These are phyloP conservation scores for Panagrolaimus sp. DNA, from an alignment of 1,140 invertebrate species.

Conservation along the genomic window DNA sequence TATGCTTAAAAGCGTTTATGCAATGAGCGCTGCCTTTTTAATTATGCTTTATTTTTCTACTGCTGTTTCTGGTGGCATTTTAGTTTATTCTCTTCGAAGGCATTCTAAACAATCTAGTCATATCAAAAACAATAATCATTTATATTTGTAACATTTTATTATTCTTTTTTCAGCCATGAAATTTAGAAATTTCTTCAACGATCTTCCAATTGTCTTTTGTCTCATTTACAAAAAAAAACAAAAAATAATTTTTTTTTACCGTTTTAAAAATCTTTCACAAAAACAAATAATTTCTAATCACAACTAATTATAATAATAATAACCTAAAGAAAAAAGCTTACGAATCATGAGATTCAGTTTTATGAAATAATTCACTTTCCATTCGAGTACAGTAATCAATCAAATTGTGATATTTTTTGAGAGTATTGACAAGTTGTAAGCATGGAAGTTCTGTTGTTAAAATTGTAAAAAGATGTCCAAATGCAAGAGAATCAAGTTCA, in stretches of 20 bases:
- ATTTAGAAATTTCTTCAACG: no score
- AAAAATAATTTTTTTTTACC: no score
- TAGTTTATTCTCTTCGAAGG: background rate
- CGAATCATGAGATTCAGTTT: background rate
- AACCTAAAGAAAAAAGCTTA: no score
- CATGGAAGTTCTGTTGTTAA: slow-evolving; percentile 3
- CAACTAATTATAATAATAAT: no score
- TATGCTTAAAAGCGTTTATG: slow-evolving; percentile 4
- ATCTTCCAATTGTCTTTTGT: no score
- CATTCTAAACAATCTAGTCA: background rate
- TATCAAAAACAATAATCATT: background rate
- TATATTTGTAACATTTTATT: no score
- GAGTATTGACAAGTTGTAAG: background rate
- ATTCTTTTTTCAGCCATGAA: no score
- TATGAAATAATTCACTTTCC: background rate
- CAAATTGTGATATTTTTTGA: background rate
- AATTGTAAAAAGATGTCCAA: slow-evolving; percentile 7
- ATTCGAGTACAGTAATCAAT: background rate
- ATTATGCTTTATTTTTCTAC: slow-evolving; percentile 1
- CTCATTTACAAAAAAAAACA: no score
- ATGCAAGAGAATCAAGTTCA: slow-evolving; percentile 3
- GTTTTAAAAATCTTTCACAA: no score
- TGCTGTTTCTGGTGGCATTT: background rate
- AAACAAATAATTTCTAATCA: no score
- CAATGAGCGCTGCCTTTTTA: background rate